Conservation (phyloP, 2,888 invertebrate genomes). For the Aleiodes alternator region DNA sequence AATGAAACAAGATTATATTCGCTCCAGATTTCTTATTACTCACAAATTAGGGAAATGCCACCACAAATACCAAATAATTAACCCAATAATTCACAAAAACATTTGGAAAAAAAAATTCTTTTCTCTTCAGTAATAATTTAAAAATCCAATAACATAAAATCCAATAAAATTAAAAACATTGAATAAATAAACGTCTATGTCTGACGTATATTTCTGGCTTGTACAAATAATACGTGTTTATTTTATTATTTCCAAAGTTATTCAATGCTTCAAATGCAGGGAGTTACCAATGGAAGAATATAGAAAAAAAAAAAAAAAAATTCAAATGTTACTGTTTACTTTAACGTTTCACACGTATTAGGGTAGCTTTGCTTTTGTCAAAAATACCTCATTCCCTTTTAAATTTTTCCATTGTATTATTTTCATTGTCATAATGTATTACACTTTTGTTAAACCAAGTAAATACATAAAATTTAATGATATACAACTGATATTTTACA, state of each 20-base stretch:
- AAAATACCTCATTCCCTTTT: neutral
- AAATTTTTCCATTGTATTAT: neutral
- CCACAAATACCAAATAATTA: neutral
- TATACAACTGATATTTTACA: slow-evolving; percentile 73
- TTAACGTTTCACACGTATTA: slow-evolving; percentile 25
- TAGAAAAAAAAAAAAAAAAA: neutral
- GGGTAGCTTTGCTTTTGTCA: neutral
- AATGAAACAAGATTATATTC: neutral
- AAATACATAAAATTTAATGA: slow-evolving; percentile 13
- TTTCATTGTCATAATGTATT: neutral
- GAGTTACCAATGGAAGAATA: neutral
- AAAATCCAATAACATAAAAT: slow-evolving; percentile 34
- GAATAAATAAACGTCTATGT: slow-evolving; percentile 13
- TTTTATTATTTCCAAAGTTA: slow-evolving; percentile 1
- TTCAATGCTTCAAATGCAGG: neutral
- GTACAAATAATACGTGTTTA: slow-evolving; percentile 24
- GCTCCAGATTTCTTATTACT: neutral
- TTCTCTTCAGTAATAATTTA: neutral
- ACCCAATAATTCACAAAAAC: slow-evolving; percentile 2
- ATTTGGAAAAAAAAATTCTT: neutral
- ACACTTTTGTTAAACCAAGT: neutral
- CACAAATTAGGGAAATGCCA: neutral
- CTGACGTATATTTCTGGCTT: slow-evolving; percentile 7
- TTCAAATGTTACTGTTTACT: neutral
- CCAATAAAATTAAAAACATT: slow-evolving; percentile 21